Conservation (phyloP, 2,888 invertebrate species). For the Papilio gigon region DNA sequence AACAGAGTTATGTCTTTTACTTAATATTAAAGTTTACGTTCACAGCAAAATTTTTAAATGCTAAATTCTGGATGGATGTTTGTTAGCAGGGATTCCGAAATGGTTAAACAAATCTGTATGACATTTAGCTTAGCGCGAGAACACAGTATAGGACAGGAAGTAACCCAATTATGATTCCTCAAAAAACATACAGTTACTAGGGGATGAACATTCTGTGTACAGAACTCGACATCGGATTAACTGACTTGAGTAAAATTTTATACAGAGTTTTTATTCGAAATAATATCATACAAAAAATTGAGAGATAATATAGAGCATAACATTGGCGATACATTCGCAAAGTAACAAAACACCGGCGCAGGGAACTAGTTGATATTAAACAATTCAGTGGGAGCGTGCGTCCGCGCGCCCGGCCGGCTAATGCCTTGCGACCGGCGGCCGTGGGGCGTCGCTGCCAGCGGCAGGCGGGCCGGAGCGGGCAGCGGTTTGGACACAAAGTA, state of each 20-base stretch:
- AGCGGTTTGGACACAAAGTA: slow-evolving; percentile 23
- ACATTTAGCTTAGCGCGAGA: not conserved
- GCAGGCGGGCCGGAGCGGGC: slow-evolving; percentile 37
- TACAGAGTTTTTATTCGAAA: not conserved
- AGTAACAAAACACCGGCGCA: slow-evolving; percentile 60
- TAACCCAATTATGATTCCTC: not conserved
- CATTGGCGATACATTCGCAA: slow-evolving; percentile 10
- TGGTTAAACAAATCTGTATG: too few relatives aligned
- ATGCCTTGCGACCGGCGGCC: slow-evolving; percentile 62
- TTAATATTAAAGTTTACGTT: too few relatives aligned
- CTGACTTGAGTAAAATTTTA: not conserved
- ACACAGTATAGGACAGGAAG: not conserved
- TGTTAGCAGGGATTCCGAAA: too few relatives aligned
- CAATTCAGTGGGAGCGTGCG: slow-evolving; percentile 70
- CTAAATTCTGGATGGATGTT: too few relatives aligned
- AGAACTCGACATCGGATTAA: too few relatives aligned
- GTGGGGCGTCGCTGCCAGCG: slow-evolving; percentile 42
- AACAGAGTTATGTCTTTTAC: too few relatives aligned
- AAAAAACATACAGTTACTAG: not conserved
- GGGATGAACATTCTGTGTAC: too few relatives aligned
- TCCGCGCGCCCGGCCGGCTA: slow-evolving; percentile 63
- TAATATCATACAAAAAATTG: not conserved
- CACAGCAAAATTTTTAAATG: too few relatives aligned
- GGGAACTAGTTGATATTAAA: slow-evolving; percentile 67
- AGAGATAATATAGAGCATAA: not conserved